A percentile compares a stretch with the other conserved stretches of the same genome.
phyloP scores from a whole-genome alignment of 2,797 vertebrate species.

The Malurus splendens region DNA sequence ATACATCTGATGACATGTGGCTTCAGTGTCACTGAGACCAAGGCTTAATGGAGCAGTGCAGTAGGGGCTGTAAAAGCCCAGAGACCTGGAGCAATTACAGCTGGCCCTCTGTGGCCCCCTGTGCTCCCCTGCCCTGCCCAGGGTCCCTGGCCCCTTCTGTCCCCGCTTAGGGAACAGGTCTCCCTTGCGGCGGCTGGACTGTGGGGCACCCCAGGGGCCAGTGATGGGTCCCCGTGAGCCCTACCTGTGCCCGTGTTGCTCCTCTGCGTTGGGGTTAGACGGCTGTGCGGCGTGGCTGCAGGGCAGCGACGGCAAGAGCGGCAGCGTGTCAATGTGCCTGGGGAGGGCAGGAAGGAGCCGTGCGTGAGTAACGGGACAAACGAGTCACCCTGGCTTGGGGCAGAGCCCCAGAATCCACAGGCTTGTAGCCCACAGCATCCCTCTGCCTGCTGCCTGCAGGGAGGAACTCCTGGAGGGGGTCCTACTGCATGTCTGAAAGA shows the following conservation, averaged over 20 bases:
- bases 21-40: background rate
- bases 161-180: background rate
- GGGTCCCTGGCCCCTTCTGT: fast-evolving
- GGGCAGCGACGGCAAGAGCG: slow-evolving; percentile 13
- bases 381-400: background rate
- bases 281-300: slow-evolving; percentile 45
- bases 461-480: background rate
- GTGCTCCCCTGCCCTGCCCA: background rate
- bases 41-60: fast-evolving
- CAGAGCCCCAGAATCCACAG: background rate
- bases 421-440: background rate
- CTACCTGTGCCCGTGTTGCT: slow-evolving; percentile 73
- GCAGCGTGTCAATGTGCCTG: slow-evolving; percentile 37
- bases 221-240: background rate
- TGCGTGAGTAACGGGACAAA: background rate
- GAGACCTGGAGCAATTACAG: background rate
- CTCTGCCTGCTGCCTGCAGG: background rate
- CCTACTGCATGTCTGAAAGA: fast-evolving
- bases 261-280: slow-evolving; percentile 63
- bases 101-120: too few relatives aligned
- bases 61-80: background rate
- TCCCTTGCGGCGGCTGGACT: background rate
- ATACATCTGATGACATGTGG: background rate
- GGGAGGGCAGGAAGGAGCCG: background rate
- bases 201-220: background rate